Conservation (phyloP, 2,113 vertebrate genomes). For the Galemys pyrenaicus region DNA sequence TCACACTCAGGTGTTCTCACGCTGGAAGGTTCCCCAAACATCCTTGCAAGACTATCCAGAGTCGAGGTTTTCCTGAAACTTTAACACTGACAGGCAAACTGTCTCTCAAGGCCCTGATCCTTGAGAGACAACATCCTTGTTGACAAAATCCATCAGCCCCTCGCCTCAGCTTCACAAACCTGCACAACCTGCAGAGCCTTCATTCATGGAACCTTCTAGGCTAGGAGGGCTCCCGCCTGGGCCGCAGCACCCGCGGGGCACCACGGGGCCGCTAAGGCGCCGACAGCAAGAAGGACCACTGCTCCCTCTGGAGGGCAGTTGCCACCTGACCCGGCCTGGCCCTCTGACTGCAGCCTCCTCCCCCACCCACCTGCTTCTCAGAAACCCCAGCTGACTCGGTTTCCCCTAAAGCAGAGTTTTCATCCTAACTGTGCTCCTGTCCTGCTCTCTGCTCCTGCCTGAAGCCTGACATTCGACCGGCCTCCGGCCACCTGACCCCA, state of each 20-base stretch:
- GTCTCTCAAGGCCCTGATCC: not conserved
- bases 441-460: not conserved
- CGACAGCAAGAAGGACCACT: not conserved
- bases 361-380: not conserved
- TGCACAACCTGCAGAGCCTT: not conserved
- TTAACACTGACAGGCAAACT: too few relatives aligned
- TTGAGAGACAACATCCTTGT: too few relatives aligned
- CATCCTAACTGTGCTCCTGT: not conserved
- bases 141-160: not conserved
- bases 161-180: not conserved
- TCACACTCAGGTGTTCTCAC: not conserved
- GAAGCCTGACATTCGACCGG: not conserved
- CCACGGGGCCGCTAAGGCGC: not conserved
- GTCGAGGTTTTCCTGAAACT: too few relatives aligned
- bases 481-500: not conserved
- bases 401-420: not conserved
- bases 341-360: not conserved
- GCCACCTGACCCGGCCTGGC: not conserved
- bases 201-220: not conserved
- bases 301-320: not conserved
- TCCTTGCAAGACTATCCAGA: not conserved
- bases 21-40: not conserved
- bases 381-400: not conserved
- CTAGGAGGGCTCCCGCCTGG: fast-evolving
- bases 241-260: fast-evolving